phyloP scores from a whole-genome alignment of 2,113 vertebrate genomes.

The Ctenodactylus gundi region DNA sequence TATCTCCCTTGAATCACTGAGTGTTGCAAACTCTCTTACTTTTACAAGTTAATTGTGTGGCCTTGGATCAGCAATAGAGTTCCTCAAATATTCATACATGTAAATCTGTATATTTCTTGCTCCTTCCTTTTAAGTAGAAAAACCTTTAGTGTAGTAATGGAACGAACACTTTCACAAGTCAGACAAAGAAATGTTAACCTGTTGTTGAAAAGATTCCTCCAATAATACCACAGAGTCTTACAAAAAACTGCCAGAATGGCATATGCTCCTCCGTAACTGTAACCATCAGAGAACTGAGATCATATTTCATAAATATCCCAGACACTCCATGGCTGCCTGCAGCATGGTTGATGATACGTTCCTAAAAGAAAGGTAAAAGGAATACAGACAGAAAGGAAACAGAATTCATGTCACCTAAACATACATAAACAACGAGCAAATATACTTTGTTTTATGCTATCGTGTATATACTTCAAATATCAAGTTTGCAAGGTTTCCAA shows the following conservation, averaged over 20 bases:
- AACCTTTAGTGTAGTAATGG: not conserved
- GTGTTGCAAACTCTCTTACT: not conserved
- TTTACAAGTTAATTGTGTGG: not conserved
- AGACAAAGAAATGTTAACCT: conserved; percentile 82
- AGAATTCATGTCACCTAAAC: not conserved
- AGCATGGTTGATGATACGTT: conserved; percentile 95
- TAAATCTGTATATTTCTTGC: not conserved
- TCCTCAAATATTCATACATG: conserved; percentile 6
- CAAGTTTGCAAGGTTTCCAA: not conserved
- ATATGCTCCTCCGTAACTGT: conserved; percentile 97
- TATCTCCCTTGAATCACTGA: not conserved
- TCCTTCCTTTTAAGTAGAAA: not conserved
- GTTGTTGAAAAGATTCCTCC: conserved; percentile 99
- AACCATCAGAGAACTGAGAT: conserved; percentile 98
- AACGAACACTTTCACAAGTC: conserved; percentile 18
- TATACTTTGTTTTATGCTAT: not conserved
- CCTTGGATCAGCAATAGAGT: not conserved
- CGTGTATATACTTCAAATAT: conserved; percentile 24
- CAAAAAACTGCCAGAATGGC: conserved; percentile 98
- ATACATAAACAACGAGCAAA: not conserved
- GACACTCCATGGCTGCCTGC: conserved; percentile 97
- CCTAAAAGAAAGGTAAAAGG: conserved; percentile 80
- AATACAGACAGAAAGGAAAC: not conserved
- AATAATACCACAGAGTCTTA: conserved; percentile 96
- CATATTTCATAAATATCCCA: conserved; percentile 99